phyloP scores from a whole-genome alignment of 1,140 invertebrate genomes.

The Andrena cerasifolii region DNA sequence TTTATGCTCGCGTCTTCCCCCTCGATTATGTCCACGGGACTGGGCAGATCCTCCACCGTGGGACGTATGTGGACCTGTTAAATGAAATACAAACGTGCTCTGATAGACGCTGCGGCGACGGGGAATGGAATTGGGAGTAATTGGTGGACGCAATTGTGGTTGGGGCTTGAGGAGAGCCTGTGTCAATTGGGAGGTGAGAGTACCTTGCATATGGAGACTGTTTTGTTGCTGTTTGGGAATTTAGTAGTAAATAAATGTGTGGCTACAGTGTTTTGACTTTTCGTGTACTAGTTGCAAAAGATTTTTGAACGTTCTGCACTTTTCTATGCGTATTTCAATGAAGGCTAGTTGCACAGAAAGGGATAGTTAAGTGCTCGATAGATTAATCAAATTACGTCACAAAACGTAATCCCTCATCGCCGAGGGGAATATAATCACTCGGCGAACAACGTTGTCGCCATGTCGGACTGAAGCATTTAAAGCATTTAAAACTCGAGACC shows the following conservation, averaged over 20 bases:
- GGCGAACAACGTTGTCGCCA: too few species aligned
- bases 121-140: not conserved
- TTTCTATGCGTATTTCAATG: too few species aligned
- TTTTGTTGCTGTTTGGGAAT: not conserved
- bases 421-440: too few species aligned
- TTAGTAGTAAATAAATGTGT: too few species aligned
- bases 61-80: slow-evolving; percentile 90
- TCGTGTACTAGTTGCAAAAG: too few species aligned
- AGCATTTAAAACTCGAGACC: not conserved
- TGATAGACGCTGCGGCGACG: slow-evolving; percentile 11
- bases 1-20: slow-evolving; percentile 88
- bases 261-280: too few species aligned
- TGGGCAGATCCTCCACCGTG: slow-evolving; percentile 84
- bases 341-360: too few species aligned
- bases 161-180: not conserved
- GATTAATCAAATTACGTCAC: too few species aligned
- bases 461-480: not conserved
- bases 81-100: slow-evolving; percentile 22
- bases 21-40: slow-evolving; percentile 87
- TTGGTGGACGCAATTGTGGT: not conserved
- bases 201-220: too few species aligned
- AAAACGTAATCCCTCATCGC: too few species aligned
- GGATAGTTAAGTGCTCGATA: too few species aligned
- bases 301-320: too few species aligned
- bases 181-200: not conserved